Base-by-base conservation (phyloP, 2,888 invertebrate genomes). In the Caenorhabditis virilis region DNA sequence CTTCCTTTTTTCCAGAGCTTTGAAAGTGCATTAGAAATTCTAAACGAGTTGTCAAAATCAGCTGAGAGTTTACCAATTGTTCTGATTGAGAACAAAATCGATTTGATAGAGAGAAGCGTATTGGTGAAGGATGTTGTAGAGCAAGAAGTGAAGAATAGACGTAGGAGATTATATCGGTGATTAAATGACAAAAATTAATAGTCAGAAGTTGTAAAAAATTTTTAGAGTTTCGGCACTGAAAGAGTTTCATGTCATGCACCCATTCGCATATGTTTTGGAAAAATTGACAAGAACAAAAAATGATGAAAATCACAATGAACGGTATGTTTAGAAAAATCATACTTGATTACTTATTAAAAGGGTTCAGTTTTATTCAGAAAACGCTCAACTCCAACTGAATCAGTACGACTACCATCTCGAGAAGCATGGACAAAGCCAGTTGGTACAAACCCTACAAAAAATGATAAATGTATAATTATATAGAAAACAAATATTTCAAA, bases 181-280 rank as follows among this genome's bases (percentile, higher is more conserved):
- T 7, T 13, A 20, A 18, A n/a, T 47, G 27, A 43, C 15, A 4
- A 5, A 6, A 20, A 11, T 22, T 26, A 27, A 50, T 22, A 26
- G n/a, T 20, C 15, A 16, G 9, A 2, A 5, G 9, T 15, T 15
- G 22, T 22, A 9, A 26, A 46, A 5, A 13, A 30, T 16, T 59
- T 63, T 39, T 46, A 66, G 69, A 51, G 66, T 70, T 5, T 66
- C 69, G 0, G 62, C 66, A n/a, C 18, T 51, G 22, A 57, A 71
- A 43, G 71, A 71, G 25, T 68, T 71, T 52, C 67, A 68, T 43
- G 65, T 71, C 18, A 71, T 71, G 71, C 71, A 71, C 46, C 71
- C 71, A 26, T 71, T 71, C 38, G 71, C 71, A 13, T 71, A 71
- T 51, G 23, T 71, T 6, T 41, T 71, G 27, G 71, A 71, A 45